These are phyloP conservation scores for Sapayoa aenigma DNA, from an alignment of 2,113 vertebrate genomes.

Conservation along the genomic window DNA sequence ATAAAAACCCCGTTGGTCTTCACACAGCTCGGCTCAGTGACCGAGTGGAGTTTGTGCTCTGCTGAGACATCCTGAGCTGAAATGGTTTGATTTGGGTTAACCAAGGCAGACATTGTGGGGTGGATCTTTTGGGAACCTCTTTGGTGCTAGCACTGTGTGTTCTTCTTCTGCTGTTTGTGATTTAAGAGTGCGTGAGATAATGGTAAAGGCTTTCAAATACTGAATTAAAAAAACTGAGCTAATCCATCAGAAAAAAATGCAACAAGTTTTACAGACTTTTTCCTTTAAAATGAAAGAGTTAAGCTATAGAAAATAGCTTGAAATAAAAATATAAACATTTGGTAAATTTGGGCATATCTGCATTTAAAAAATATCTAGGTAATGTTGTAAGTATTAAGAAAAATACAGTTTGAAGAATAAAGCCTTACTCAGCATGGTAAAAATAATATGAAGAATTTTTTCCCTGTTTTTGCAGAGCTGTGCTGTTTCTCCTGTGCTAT, in stretches of 20 bases:
- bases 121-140: neutral
- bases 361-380: neutral
- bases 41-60: neutral
- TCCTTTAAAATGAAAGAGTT: neutral
- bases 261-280: neutral
- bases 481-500: neutral
- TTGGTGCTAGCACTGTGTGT: fast-evolving
- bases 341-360: neutral
- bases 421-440: neutral
- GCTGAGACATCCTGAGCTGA: neutral
- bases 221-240: neutral
- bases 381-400: neutral
- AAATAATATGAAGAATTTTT: neutral
- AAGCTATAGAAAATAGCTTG: neutral
- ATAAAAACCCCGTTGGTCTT: neutral
- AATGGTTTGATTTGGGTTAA: neutral
- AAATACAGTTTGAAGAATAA: neutral
- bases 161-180: neutral
- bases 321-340: neutral
- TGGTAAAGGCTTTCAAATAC: neutral
- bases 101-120: fast-evolving
- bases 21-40: fast-evolving
- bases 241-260: neutral
- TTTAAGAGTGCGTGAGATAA: neutral
- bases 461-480: neutral